A percentile compares a stretch with the other conserved stretches of the same genome.
phyloP scores from a whole-genome alignment of 2,888 invertebrate genomes.

The Andrena praecox region DNA sequence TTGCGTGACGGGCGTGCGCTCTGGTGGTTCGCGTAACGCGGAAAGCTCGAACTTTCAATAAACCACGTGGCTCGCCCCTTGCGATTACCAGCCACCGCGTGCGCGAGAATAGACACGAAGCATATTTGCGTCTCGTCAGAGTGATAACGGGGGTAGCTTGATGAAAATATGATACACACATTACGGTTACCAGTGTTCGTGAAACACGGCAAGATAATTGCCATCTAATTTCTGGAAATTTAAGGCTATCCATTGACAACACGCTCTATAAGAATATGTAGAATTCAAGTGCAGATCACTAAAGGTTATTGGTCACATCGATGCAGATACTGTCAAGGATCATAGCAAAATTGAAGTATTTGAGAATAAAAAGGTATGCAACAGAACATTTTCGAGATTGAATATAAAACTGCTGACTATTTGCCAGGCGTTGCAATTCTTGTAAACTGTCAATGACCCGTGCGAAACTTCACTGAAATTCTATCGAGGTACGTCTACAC shows the following conservation, averaged over 20 bases:
- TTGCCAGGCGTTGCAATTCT: background rate
- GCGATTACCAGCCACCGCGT: background rate
- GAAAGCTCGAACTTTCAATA: constrained; percentile 72
- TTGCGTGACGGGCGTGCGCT: constrained; percentile 75
- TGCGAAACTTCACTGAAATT: background rate
- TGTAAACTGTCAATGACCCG: background rate
- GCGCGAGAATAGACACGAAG: background rate
- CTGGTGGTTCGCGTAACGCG: constrained; percentile 66
- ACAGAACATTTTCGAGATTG: background rate
- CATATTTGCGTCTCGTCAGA: background rate
- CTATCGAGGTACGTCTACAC: too few species aligned
- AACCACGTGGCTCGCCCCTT: constrained; percentile 70
- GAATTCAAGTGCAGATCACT: background rate
- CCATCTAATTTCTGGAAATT: too few species aligned
- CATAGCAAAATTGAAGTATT: background rate
- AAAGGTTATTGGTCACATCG: background rate
- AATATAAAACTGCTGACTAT: background rate
- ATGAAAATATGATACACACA: background rate
- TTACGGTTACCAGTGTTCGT: too few species aligned
- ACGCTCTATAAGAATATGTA: background rate
- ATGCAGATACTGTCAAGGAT: background rate
- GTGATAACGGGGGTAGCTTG: background rate
- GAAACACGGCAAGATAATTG: too few species aligned
- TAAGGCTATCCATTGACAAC: too few species aligned
- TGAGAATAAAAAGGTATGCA: background rate